Conservation (phyloP, 1,140 invertebrate species). For the Copidosoma floridanum region DNA sequence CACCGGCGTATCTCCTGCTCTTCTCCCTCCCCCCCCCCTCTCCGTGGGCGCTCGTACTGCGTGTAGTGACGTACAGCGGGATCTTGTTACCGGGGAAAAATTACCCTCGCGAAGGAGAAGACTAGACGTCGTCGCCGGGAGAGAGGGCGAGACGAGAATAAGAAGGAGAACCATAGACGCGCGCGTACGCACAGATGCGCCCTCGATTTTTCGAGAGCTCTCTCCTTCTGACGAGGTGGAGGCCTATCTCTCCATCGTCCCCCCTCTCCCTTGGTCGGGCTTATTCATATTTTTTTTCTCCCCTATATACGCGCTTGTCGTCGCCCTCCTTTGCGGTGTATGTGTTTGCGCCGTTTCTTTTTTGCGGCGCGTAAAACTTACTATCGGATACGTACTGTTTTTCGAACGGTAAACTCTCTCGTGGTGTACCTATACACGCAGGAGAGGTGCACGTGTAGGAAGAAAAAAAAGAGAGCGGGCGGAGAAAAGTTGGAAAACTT, state of each 20-base stretch:
- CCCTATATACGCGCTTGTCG: background rate
- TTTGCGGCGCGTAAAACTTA: conserved; percentile 7
- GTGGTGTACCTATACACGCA: too few species aligned
- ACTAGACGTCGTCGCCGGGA: conserved; percentile 9
- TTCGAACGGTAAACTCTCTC: background rate
- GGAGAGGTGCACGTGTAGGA: too few species aligned
- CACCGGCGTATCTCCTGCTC: conserved; percentile 6
- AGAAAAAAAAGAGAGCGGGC: conserved; percentile 2
- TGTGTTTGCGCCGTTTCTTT: background rate
- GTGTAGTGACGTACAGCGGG: background rate
- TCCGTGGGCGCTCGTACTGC: background rate
- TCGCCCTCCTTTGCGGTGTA: background rate
- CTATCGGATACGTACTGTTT: conserved; percentile 18
- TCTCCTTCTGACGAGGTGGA: conserved; percentile 13
- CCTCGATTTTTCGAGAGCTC: conserved; percentile 28
- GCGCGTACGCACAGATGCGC: conserved; percentile 29
- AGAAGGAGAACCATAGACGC: too few species aligned
- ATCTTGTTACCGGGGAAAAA: conserved; percentile 28
- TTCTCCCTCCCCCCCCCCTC: background rate
- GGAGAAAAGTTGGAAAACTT: too few species aligned
- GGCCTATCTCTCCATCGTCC: background rate
- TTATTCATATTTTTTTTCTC: background rate
- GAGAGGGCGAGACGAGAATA: background rate
- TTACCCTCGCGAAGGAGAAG: conserved; percentile 6
- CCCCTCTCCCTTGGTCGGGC: background rate